A percentile compares a stretch with the other conserved stretches of the same genome.
Evolutionary conservation across 2,797 vertebrate species (phyloP).

Genomic region (Neoniphon sammara): DNA sequence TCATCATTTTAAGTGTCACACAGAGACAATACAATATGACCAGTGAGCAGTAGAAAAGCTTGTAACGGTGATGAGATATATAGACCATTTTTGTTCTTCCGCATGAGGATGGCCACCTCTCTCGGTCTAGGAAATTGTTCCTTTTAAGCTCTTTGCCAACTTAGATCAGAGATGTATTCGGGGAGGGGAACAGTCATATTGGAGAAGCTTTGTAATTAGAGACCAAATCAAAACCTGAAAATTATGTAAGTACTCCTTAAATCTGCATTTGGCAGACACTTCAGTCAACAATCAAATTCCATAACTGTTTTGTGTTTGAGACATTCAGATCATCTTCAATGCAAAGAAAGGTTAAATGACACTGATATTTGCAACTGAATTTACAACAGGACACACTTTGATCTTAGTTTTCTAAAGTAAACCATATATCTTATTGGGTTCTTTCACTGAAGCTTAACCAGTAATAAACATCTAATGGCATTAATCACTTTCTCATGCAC

Average conservation of each 20-base stretch:
- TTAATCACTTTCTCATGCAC: slow-evolving; percentile 56
- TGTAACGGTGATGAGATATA: slow-evolving; percentile 14
- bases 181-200: background rate
- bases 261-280: slow-evolving; percentile 23
- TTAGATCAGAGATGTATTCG: background rate
- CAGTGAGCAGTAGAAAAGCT: slow-evolving; percentile 41
- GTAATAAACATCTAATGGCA: slow-evolving; percentile 40
- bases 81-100: background rate
- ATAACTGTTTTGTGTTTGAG: slow-evolving; percentile 24
- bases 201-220: slow-evolving; percentile 7
- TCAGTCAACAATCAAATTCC: slow-evolving; percentile 35
- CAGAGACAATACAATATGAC: slow-evolving; percentile 26
- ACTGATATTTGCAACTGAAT: slow-evolving; percentile 15
- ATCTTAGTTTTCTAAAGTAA: slow-evolving; percentile 26
- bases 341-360: slow-evolving; percentile 15
- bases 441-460: slow-evolving; percentile 16
- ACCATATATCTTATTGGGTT: slow-evolving; percentile 18
- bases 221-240: background rate
- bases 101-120: background rate
- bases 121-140: background rate
- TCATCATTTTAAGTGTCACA: slow-evolving; percentile 36
- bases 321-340: slow-evolving; percentile 28
- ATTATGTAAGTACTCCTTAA: slow-evolving; percentile 15
- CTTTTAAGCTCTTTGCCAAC: background rate
- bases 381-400: slow-evolving; percentile 14